Conservation (phyloP, 2,888 invertebrate genomes). For the Lymantria dispar region DNA sequence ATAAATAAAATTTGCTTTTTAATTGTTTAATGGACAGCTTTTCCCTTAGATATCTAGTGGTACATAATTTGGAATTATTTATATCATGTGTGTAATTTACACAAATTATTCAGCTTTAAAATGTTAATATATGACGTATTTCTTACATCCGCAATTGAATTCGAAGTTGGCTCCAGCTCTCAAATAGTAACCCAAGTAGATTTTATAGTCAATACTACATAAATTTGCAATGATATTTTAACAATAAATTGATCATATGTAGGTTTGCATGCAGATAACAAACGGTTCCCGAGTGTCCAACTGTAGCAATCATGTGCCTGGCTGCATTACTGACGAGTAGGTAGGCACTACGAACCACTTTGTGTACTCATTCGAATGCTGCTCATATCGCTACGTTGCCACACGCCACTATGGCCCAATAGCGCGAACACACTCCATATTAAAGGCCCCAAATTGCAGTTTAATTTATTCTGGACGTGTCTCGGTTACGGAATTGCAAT, state of each 20-base stretch:
- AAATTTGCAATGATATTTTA: slow-evolving; percentile 32
- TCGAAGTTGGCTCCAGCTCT: no score
- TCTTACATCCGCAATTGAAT: no score
- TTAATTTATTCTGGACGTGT: slow-evolving; percentile 81
- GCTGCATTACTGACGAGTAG: slow-evolving; percentile 64
- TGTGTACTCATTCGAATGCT: slow-evolving; percentile 76
- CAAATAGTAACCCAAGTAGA: no score
- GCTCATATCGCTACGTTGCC: slow-evolving; percentile 67
- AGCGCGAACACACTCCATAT: slow-evolving; percentile 77
- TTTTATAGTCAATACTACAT: slow-evolving; percentile 14
- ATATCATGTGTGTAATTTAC: no score
- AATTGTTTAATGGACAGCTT: no score
- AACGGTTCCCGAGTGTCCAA: slow-evolving; percentile 44
- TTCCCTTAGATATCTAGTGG: no score
- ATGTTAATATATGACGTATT: no score
- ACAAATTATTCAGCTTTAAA: no score
- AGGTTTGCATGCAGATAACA: slow-evolving; percentile 27
- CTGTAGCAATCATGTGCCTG: slow-evolving; percentile 58
- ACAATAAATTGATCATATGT: slow-evolving; percentile 33
- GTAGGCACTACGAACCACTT: slow-evolving; percentile 52
- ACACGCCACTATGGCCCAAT: slow-evolving; percentile 66
- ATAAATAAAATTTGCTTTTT: no score
- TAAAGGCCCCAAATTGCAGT: slow-evolving; percentile 80
- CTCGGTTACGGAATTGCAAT: slow-evolving; percentile 79
- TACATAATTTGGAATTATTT: no score